These are phyloP conservation scores for Tuta absoluta DNA, from an alignment of 2,888 invertebrate genomes.

Conservation along the genomic window DNA sequence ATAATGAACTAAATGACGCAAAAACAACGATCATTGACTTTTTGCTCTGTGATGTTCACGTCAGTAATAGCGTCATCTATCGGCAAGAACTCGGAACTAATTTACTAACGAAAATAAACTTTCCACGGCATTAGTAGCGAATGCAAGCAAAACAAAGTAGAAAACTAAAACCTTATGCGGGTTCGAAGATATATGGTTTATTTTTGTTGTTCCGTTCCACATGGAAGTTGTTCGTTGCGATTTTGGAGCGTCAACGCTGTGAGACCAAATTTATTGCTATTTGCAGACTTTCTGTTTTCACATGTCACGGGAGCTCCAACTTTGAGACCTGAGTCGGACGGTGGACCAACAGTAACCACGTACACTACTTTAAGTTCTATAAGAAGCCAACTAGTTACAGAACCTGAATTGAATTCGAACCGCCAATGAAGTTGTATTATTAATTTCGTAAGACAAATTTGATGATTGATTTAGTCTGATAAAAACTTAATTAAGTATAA, in stretches of 20 bases:
- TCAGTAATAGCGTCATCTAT: slow-evolving; percentile 20
- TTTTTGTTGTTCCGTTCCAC: slow-evolving; percentile 72
- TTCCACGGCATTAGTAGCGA: slow-evolving; percentile 23
- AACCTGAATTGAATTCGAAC: slow-evolving; percentile 21
- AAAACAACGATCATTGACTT: slow-evolving; percentile 13
- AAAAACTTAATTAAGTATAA: slow-evolving; percentile 22
- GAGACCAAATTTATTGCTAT: slow-evolving; percentile 73
- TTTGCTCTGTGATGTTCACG: slow-evolving; percentile 4
- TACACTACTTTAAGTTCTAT: slow-evolving; percentile 8
- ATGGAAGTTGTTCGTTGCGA: slow-evolving; percentile 65
- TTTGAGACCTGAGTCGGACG: slow-evolving; percentile 17
- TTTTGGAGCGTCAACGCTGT: slow-evolving; percentile 72
- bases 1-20: slow-evolving; percentile 1
- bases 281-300: slow-evolving; percentile 71
- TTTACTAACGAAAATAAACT: slow-evolving; percentile 21
- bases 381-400: slow-evolving; percentile 7
- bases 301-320: slow-evolving; percentile 58
- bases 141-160: slow-evolving; percentile 40
- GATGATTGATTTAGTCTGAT: slow-evolving; percentile 21
- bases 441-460: slow-evolving; percentile 22
- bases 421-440: not conserved
- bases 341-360: slow-evolving; percentile 21
- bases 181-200: slow-evolving; percentile 71
- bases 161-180: slow-evolving; percentile 49
- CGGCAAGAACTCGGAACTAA: slow-evolving; percentile 15